Evolutionary conservation across 2,113 vertebrate genomes (phyloP).

Genomic region (Gopherus flavomarginatus): DNA sequence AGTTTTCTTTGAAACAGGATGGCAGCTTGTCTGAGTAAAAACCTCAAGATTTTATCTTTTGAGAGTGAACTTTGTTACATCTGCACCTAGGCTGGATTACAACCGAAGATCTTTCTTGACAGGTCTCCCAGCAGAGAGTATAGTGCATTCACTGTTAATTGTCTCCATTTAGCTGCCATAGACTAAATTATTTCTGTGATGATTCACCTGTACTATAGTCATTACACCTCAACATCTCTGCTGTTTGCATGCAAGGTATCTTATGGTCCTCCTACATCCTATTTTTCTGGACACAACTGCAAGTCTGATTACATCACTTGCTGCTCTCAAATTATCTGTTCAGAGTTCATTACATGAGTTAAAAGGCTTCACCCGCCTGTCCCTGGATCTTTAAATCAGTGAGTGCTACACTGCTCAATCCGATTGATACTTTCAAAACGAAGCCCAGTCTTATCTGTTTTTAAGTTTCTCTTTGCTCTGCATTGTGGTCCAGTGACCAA

Average conservation of each 20-base stretch:
- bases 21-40: not conserved
- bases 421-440: not conserved
- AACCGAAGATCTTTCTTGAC: not conserved
- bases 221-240: not conserved
- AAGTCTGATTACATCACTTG: not conserved
- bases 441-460: not conserved
- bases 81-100: not conserved
- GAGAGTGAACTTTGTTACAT: not conserved
- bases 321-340: constrained; percentile 1
- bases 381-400: not conserved
- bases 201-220: not conserved
- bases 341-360: not conserved
- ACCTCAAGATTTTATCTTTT: not conserved
- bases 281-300: not conserved
- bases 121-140: not conserved
- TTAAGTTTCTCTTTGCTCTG: not conserved
- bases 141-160: not conserved
- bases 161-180: not conserved
- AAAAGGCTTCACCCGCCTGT: not conserved
- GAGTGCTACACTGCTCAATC: not conserved
- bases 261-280: not conserved
- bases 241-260: not conserved
- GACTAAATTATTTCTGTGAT: not conserved
- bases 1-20: not conserved
- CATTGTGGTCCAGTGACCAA: not conserved